These are phyloP conservation scores for Entomyzon cyanotis DNA, from an alignment of 2,113 vertebrate species.

Conservation along the genomic window DNA sequence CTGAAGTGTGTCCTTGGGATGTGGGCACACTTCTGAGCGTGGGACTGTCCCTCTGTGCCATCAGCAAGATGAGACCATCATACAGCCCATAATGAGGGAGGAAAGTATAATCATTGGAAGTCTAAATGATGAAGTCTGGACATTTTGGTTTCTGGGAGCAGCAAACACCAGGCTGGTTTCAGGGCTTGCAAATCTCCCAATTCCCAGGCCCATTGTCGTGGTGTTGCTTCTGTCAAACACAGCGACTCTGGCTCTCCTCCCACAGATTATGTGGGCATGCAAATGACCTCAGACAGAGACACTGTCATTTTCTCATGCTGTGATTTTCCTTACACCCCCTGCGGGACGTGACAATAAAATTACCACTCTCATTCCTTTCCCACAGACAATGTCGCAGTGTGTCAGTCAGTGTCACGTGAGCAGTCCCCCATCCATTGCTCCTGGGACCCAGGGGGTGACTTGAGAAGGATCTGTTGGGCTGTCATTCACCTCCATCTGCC, in stretches of 20 bases:
- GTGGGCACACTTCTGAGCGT: rapidly evolving
- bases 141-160: neutral
- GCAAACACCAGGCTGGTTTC: neutral
- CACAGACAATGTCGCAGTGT: constrained; percentile 18
- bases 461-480: constrained; percentile 19
- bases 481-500: constrained; percentile 25
- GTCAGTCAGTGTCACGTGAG: constrained; percentile 17
- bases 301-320: constrained; percentile 64
- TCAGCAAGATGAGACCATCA: neutral
- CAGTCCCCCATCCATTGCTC: constrained; percentile 1
- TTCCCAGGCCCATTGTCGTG: neutral
- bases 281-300: constrained; percentile 57
- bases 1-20: neutral
- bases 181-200: neutral
- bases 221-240: constrained; percentile 9
- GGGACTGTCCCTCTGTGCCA: neutral
- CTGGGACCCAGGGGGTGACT: neutral
- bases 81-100: neutral
- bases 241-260: constrained; percentile 27
- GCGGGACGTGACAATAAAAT: constrained; percentile 64
- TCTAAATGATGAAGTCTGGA: neutral
- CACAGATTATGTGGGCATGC: constrained; percentile 47
- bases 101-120: neutral
- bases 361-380: constrained; percentile 53
- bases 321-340: constrained; percentile 52